phyloP scores from a whole-genome alignment of 1,140 invertebrate species.

The Acromyrmex charruanus region DNA sequence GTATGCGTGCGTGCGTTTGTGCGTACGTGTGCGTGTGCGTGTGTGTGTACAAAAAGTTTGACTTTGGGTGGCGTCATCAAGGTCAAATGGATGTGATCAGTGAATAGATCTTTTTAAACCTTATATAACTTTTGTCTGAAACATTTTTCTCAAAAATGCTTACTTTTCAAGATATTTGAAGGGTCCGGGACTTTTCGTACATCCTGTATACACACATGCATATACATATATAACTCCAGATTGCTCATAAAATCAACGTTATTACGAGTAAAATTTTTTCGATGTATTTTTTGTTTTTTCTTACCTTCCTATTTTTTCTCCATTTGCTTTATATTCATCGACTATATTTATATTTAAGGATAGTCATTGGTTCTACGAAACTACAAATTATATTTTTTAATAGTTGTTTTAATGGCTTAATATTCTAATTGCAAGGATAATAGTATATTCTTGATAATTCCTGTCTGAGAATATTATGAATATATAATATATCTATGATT shows the following conservation, averaged over 20 bases:
- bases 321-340: not conserved
- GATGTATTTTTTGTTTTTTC: not conserved
- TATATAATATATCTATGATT: slow-evolving; percentile 16
- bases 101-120: too few species aligned
- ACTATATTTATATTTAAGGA: slow-evolving; percentile 12
- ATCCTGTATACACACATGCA: too few species aligned
- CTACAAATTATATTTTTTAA: not conserved
- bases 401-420: slow-evolving; percentile 9
- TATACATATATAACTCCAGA: not conserved
- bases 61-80: too few species aligned
- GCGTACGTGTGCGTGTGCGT: too few species aligned
- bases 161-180: too few species aligned
- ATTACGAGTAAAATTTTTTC: not conserved
- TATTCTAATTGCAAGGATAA: not conserved
- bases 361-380: not conserved
- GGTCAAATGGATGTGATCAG: too few species aligned
- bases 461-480: not conserved
- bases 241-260: not conserved
- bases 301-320: not conserved
- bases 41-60: too few species aligned
- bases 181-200: too few species aligned
- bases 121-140: too few species aligned
- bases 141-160: too few species aligned
- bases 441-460: slow-evolving; percentile 33
- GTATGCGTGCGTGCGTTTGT: too few species aligned